Evolutionary conservation across 2,113 vertebrate genomes (phyloP), one percentile per base, ranked within the genome.

Genomic region (Montifringilla adamsi): DNA sequence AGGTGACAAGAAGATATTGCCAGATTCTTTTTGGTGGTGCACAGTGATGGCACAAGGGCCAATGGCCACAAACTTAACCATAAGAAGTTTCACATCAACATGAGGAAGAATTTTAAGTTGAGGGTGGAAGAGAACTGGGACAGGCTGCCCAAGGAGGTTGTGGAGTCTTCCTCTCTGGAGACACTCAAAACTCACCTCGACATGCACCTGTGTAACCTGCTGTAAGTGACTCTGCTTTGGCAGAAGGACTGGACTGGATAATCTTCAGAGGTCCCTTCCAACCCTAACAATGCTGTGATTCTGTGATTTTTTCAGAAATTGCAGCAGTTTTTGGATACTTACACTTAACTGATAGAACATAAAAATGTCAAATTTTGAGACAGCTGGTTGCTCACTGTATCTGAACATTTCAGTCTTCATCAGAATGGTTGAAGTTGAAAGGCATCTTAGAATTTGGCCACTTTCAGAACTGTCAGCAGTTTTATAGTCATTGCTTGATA

Each of bases 1-100:
- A 0, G 10, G 1, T 46, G 20, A 8, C 33, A 74, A 50, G 58
- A 56, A 47, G 27, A 37, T 0, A 0, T 19, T 33, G 33, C 18
- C 18, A n/a, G 33, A 30, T 24, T 59, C 21, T 46, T 52, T 52
- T 53, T 0, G 0, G 7, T 52, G 18, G 23, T n/a, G 8, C 46
- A 23, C 20, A 67, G 23, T 5, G 24, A 39, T 2, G 7, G 7
- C 19, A 52, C 13, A 52, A 46, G 20, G 33, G 17, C 15, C 33
- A 60, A 21, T 12, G 5, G 20, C 19, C 23, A n/a, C 12, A 67
- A 89, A 73, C 7, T 58, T 33, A 58, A 59, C 44, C 22, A 33
- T 5, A 33, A 46, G 9, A 52, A 39, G 18, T 28, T 59, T 67
- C 7, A 52, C 33, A 43, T 67, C 15, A 52, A 9, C 2, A 16